phyloP scores from a whole-genome alignment of 2,113 vertebrate genomes.

The Myotis brandtii region DNA sequence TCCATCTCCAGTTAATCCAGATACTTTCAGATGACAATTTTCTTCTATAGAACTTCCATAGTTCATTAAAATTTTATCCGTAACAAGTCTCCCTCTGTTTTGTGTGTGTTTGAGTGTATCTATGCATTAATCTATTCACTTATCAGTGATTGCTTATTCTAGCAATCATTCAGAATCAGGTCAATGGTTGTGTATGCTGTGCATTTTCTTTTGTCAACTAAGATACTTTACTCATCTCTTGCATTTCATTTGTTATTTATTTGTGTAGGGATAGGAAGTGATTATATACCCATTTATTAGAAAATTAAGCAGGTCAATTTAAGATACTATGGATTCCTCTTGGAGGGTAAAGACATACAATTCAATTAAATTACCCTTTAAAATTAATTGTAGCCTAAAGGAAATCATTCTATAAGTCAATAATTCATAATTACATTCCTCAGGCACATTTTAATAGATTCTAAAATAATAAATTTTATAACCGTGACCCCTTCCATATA shows the following conservation, averaged over 20 bases:
- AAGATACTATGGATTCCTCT: not conserved
- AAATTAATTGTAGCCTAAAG: slow-evolving; percentile 7
- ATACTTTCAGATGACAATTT: not conserved
- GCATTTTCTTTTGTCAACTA: slow-evolving; percentile 25
- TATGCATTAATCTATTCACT: not conserved
- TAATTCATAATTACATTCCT: not conserved
- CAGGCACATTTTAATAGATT: not conserved
- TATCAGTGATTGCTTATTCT: not conserved
- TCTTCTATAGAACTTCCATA: not conserved
- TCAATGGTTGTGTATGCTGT: not conserved
- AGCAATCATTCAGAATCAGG: not conserved
- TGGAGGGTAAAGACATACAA: not conserved
- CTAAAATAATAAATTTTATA: not conserved
- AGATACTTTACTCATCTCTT: not conserved
- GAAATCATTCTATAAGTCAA: not conserved
- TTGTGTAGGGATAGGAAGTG: not conserved
- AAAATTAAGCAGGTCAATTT: not conserved
- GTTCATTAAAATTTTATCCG: not conserved
- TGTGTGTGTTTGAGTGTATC: not conserved
- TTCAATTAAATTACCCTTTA: not conserved
- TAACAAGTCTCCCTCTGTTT: not conserved
- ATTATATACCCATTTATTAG: not conserved
- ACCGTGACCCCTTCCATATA: not conserved
- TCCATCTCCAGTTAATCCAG: not conserved
- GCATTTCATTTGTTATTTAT: not conserved